Conservation (phyloP, 1,140 invertebrate genomes). For the Plectus sambesii region DNA sequence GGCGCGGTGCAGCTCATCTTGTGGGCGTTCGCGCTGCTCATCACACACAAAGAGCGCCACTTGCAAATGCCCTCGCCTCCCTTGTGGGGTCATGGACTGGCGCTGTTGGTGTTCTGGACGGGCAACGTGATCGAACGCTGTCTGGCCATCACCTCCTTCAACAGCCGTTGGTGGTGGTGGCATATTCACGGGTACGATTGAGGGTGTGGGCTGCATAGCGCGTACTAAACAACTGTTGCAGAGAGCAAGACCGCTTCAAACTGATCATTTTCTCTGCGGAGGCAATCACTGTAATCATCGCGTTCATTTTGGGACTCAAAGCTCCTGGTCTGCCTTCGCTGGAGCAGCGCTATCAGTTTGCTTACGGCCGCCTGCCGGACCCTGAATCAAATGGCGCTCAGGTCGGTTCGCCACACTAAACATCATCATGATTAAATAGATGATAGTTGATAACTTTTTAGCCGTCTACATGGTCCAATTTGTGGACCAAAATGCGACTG, state of each 20-base stretch:
- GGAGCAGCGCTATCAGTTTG: too few relatives aligned
- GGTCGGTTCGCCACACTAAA: too few relatives aligned
- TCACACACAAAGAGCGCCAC: slow-evolving; percentile 67
- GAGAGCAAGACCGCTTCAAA: too few relatives aligned
- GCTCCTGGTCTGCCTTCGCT: too few relatives aligned
- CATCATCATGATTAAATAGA: too few relatives aligned
- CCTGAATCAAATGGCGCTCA: too few relatives aligned
- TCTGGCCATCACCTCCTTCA: slow-evolving; percentile 71
- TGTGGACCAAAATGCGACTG: slow-evolving; percentile 63
- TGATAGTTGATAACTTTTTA: neutral
- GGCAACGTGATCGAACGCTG: slow-evolving; percentile 72
- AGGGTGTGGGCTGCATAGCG: too few relatives aligned
- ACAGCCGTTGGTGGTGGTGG: slow-evolving; percentile 75
- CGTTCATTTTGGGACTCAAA: too few relatives aligned
- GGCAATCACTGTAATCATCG: too few relatives aligned
- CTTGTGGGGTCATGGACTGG: slow-evolving; percentile 72
- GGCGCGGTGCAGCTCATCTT: slow-evolving; percentile 49
- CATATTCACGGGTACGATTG: slow-evolving; percentile 64
- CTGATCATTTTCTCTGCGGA: too few relatives aligned
- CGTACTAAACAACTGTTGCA: too few relatives aligned
- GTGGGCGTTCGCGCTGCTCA: slow-evolving; percentile 64
- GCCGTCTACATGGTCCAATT: slow-evolving; percentile 3
- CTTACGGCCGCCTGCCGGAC: too few relatives aligned
- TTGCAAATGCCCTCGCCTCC: slow-evolving; percentile 72
- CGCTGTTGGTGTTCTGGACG: slow-evolving; percentile 78